Conservation (phyloP, 2,888 invertebrate genomes). For the Dicycla oo region DNA sequence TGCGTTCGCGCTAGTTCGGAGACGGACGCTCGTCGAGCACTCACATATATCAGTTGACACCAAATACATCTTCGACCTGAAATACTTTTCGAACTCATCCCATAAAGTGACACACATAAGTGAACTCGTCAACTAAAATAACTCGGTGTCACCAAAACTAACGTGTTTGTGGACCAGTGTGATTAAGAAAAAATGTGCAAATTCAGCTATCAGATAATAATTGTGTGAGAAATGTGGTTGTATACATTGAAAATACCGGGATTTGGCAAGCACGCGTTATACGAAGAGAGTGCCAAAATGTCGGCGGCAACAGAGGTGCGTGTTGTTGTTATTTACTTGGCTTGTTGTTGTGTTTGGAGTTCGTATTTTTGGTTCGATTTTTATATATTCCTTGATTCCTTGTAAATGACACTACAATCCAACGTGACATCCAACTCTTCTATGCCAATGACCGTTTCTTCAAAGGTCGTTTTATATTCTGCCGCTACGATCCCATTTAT, state of each 20-base stretch:
- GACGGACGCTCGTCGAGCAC: slow-evolving; percentile 63
- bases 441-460: slow-evolving; percentile 4
- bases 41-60: slow-evolving; percentile 53
- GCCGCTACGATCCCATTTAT: background rate
- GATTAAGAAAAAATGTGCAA: slow-evolving; percentile 48
- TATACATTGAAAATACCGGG: slow-evolving; percentile 69
- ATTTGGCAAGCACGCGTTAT: slow-evolving; percentile 74
- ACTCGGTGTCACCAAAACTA: slow-evolving; percentile 18
- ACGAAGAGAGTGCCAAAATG: slow-evolving; percentile 81
- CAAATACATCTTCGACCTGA: slow-evolving; percentile 32
- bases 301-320: slow-evolving; percentile 72
- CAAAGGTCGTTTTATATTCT: slow-evolving; percentile 7
- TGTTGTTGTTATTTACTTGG: slow-evolving; percentile 77
- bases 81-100: slow-evolving; percentile 14
- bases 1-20: slow-evolving; percentile 71
- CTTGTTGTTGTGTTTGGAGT: slow-evolving; percentile 38
- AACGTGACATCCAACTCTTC: background rate
- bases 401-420: slow-evolving; percentile 4
- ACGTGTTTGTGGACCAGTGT: slow-evolving; percentile 53
- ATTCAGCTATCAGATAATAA: slow-evolving; percentile 47
- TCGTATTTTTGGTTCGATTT: slow-evolving; percentile 14
- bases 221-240: slow-evolving; percentile 72
- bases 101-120: slow-evolving; percentile 38
- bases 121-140: slow-evolving; percentile 29
- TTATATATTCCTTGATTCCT: background rate